Evolutionary conservation across 2,888 invertebrate genomes (phyloP).

Genomic region (Vesta saturnalis): DNA sequence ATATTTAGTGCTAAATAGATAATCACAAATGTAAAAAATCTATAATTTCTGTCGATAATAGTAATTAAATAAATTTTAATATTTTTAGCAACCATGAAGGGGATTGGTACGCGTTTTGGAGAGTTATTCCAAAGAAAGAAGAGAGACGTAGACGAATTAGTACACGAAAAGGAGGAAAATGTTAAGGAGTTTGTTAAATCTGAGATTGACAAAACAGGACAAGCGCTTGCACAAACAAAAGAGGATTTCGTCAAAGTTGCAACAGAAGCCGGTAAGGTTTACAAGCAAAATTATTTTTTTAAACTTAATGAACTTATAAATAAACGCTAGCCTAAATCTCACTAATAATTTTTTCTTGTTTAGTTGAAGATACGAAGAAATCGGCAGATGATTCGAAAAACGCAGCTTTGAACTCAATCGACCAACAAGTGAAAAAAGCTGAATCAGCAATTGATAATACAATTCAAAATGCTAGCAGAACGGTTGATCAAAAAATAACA

Average conservation of each 20-base stretch:
- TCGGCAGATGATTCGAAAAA: constrained; percentile 62
- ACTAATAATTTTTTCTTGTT: not conserved
- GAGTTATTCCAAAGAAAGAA: constrained; percentile 77
- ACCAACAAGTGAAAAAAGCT: constrained; percentile 53
- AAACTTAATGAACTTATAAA: not conserved
- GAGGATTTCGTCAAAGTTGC: constrained; percentile 65
- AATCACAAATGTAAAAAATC: not conserved
- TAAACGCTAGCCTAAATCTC: not conserved
- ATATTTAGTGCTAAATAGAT: no score
- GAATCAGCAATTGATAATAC: constrained; percentile 59
- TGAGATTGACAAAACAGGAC: constrained; percentile 71
- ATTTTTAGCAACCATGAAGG: constrained; percentile 73
- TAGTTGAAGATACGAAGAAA: constrained; percentile 17
- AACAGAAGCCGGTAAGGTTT: constrained; percentile 62
- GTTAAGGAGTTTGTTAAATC: constrained; percentile 72
- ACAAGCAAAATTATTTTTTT: not conserved
- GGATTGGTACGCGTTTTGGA: constrained; percentile 76
- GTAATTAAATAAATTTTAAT: not conserved
- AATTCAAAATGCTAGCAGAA: constrained; percentile 44
- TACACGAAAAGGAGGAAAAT: constrained; percentile 69
- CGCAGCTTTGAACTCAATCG: constrained; percentile 55
- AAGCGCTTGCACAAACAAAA: constrained; percentile 69
- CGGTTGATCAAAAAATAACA: constrained; percentile 41
- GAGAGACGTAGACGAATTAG: constrained; percentile 74
- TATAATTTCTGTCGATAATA: not conserved